Evolutionary conservation across 2,113 vertebrate genomes (phyloP).

Genomic region (Cottus gobio): DNA sequence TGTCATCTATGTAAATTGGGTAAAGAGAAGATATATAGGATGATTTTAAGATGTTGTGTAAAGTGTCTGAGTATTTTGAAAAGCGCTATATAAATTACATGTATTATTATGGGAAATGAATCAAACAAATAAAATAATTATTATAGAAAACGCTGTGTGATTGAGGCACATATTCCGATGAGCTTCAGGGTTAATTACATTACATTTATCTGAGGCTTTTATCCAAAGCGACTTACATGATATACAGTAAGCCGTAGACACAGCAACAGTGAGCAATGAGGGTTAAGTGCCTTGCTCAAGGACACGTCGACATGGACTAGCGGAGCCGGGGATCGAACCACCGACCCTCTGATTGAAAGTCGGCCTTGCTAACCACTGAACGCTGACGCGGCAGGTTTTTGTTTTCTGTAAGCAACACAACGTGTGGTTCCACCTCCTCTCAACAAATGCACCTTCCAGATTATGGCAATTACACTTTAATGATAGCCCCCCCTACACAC

Average conservation of each 20-base stretch:
- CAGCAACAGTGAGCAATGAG: no score
- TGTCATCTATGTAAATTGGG: background rate
- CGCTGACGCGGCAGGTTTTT: background rate
- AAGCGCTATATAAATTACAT: no score
- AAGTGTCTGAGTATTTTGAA: no score
- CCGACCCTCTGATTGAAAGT: no score
- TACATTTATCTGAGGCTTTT: no score
- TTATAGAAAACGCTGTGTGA: background rate
- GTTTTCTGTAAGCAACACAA: background rate
- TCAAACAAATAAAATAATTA: background rate
- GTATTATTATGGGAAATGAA: background rate
- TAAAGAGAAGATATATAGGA: background rate
- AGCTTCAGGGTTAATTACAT: background rate
- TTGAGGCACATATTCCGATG: background rate
- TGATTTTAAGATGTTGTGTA: no score
- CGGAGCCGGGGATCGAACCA: no score
- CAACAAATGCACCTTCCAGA: constrained; percentile 23
- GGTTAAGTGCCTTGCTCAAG: no score
- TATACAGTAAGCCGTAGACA: no score
- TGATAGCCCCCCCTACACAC: constrained; percentile 12
- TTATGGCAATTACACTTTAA: constrained; percentile 19
- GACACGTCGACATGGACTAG: no score
- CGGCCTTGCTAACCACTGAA: no score
- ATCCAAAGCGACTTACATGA: no score
- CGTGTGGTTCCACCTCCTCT: background rate